A percentile compares a stretch with the other conserved stretches of the same genome.
Conservation (phyloP, 2,888 invertebrate species). For the Sepioteuthis lessoniana region DNA sequence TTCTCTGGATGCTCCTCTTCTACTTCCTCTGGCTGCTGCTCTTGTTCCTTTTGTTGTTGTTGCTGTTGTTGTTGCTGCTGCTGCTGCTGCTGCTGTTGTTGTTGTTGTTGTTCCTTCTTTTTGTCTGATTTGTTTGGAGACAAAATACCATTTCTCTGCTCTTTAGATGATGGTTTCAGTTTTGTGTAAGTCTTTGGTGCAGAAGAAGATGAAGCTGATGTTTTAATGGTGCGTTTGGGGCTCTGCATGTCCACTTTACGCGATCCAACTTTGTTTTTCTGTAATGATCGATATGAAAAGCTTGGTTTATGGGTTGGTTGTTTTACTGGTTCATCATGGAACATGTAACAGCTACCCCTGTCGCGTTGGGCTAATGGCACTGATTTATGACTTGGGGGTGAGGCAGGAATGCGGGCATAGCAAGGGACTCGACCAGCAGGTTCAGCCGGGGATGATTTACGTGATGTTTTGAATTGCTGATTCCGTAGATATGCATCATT, state of each 20-base stretch:
- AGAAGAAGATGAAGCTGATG: neutral
- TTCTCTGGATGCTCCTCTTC: no score
- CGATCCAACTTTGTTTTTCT: constrained; percentile 24
- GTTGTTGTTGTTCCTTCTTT: neutral
- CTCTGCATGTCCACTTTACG: neutral
- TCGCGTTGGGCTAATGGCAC: neutral
- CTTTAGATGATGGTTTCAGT: constrained; percentile 43
- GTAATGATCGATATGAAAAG: constrained; percentile 43
- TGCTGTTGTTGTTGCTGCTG: neutral
- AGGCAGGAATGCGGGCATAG: constrained; percentile 40
- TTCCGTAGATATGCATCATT: constrained; percentile 43
- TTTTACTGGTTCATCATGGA: constrained; percentile 35
- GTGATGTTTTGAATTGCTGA: neutral
- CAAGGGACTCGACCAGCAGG: constrained; percentile 39
- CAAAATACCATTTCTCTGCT: constrained; percentile 40
- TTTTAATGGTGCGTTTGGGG: constrained; percentile 11
- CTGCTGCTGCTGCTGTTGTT: neutral
- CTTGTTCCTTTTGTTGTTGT: neutral
- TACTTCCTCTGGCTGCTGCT: neutral
- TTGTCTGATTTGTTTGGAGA: neutral
- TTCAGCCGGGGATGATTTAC: neutral
- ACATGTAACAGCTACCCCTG: constrained; percentile 44
- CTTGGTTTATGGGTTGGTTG: constrained; percentile 44
- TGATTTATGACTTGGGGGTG: constrained; percentile 36
- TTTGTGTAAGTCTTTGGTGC: constrained; percentile 40